Evolutionary conservation across 1,140 invertebrate genomes (phyloP), one percentile per base, ranked within the genome.

Genomic region (Platyscapa corneri): DNA sequence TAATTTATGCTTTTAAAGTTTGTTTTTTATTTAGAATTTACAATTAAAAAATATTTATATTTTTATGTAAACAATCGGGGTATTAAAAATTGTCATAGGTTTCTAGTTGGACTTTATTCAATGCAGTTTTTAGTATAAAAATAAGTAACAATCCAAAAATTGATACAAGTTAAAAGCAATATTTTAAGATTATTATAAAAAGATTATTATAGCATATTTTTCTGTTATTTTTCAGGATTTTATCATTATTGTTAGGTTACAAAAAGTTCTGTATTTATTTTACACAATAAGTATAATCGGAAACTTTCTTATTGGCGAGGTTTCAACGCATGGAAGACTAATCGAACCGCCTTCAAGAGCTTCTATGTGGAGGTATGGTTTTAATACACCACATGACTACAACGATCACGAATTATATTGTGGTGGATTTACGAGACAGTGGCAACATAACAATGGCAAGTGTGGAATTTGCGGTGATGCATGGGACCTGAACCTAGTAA

Each of bases 381-480:
- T 95, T 89, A 91, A 94, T 79, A 95, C 95, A 14, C 95, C 95
- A 5, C 93, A 93, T 39, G 95, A 96, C 91, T 98, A 98, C 93
- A 97, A 98, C 89, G 98, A 98, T 90, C 96, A 98, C 90, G 97
- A 98, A 90, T 94, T 97, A 3, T 98, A 96, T 91, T 98, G 98
- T 91, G 97, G 97, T 5, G 97, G 97, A 7, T 97, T 97, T 89
- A 94, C 95, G 3, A 94, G 96, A 82, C 97, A 97, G 89, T 97
- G 96, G 96, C 93, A 94, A 76, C 91, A 87, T 30, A 96, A 96
- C 87, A 96, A 96, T 89, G 95, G 97, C 0, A 97, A 97, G 91
- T 98, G 97, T 90, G 97, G 97, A 7, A 95, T 98, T 46, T 98
- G 97, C 90, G 97, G 97, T 14, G 97, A 98, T 91, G 93, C 97